Evolutionary conservation across 2,888 invertebrate species (phyloP), one percentile per base, ranked within the genome.

Genomic region (Pammene aurita): DNA sequence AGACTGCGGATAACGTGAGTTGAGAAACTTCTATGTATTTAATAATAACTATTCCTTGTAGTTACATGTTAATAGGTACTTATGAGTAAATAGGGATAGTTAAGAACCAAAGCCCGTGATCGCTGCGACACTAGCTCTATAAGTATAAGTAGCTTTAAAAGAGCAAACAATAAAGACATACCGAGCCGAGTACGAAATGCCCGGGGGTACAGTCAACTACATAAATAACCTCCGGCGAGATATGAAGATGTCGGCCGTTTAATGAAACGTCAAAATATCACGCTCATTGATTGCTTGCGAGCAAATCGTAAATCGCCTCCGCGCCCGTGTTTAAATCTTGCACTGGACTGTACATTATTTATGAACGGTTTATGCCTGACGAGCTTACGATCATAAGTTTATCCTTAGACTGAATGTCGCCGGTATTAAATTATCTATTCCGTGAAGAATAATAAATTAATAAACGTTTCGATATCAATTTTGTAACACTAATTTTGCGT

Each of bases 211-310:
- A 84, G 82, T 84, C 81, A 72, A 71, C 73, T 61, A 74, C 85
- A 89, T 90, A 91, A 90, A 91, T 88, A 89, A 87, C 84, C 78
- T 72, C 73, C 72, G 77, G 82, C 83, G 75, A 81, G 82, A 83
- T 89, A 92, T 91, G 91, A 91, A 92, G 92, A 89, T 88, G 90
- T 92, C 92, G 81, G 82, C 74, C 75, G 71, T 85, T 82, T 90
- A 92, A 91, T 91, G 91, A 86, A 90, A 90, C 84, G 90, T 91
- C 89, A 90, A 89, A 89, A 88, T 83, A 88, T 82, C 84, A 76
- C 78, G 75, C 77, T 78, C 83, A 85, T 86, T 79, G 79, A 74
- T 74, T 74, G 73, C 71, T 66, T 52, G 62, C 56, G 66, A 56
- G 65, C 69, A 61, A 64, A 54, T 61, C 68, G 71, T 71, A 71